These are phyloP conservation scores for Urophycis tenuis DNA, from an alignment of 2,797 vertebrate species.

Conservation along the genomic window DNA sequence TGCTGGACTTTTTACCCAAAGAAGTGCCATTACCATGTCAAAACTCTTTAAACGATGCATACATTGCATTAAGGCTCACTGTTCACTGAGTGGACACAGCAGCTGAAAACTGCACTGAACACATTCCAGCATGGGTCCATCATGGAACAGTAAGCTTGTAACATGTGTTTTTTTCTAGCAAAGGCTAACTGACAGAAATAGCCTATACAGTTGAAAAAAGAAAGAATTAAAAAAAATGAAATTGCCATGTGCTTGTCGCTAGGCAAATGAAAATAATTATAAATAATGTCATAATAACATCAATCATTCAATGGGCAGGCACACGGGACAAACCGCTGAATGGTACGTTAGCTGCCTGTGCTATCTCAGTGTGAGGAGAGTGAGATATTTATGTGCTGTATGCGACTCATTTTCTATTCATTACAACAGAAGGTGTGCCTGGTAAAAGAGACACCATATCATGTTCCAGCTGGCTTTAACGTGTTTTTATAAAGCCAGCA, in stretches of 20 bases:
- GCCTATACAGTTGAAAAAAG: constrained; percentile 14
- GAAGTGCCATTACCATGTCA: neutral
- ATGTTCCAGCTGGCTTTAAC: constrained; percentile 9
- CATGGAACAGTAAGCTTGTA: constrained; percentile 10
- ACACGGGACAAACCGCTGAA: constrained; percentile 21
- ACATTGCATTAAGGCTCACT: constrained; percentile 18
- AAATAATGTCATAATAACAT: constrained; percentile 9
- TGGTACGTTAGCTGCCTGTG: constrained; percentile 26
- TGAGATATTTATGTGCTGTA: constrained; percentile 26
- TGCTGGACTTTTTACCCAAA: neutral
- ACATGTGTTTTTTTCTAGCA: neutral
- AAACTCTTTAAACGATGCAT: constrained; percentile 23
- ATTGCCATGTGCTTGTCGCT: constrained; percentile 9
- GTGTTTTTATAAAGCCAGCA: constrained; percentile 15
- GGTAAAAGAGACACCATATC: constrained; percentile 28
- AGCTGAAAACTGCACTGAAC: constrained; percentile 11
- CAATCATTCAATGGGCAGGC: constrained; percentile 16
- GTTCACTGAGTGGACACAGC: constrained; percentile 19
- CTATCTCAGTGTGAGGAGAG: constrained; percentile 24
- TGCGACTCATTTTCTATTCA: constrained; percentile 35
- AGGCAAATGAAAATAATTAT: constrained; percentile 21
- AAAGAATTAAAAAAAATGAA: neutral
- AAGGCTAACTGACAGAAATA: constrained; percentile 14
- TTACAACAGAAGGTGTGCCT: constrained; percentile 21
- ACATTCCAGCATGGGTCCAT: constrained; percentile 7